Percentiles rank a stretch among this genome's conserved stretches.
These are phyloP conservation scores for Pocota personata DNA, from an alignment of 2,888 invertebrate species.

Conservation along the genomic window DNA sequence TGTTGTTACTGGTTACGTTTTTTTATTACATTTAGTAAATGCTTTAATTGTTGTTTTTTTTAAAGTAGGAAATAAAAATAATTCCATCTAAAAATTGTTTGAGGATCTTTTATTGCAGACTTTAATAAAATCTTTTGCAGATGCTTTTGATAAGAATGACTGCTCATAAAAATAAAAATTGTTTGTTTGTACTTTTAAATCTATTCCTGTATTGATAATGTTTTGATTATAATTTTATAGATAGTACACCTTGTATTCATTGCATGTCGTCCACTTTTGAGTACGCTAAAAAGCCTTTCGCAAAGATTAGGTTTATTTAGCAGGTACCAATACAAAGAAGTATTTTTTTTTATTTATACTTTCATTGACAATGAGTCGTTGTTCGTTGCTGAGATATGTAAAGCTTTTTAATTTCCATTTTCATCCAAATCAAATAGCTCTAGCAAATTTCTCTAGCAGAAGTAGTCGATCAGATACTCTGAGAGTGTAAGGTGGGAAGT, in stretches of 20 bases:
- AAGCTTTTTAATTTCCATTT: not conserved
- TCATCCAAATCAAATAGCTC: too few species aligned
- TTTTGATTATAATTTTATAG: not conserved
- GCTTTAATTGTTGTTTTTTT: not conserved
- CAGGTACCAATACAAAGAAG: not conserved
- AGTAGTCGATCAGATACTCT: not conserved
- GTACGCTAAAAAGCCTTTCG: not conserved
- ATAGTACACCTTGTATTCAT: not conserved
- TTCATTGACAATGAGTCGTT: not conserved
- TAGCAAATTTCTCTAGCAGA: not conserved
- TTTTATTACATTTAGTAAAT: not conserved
- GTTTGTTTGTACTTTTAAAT: not conserved
- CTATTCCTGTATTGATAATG: not conserved
- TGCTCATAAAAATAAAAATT: too few species aligned
- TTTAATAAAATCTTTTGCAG: not conserved
- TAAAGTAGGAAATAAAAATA: not conserved
- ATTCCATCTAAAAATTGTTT: too few species aligned
- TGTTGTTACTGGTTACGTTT: not conserved
- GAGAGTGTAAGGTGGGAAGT: not conserved
- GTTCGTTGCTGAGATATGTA: not conserved
- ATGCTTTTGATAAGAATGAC: too few species aligned
- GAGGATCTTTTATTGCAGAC: not conserved
- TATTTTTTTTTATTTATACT: not conserved
- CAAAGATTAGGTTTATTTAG: not conserved
- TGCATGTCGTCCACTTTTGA: slow-evolving; percentile 1